A percentile compares a stretch with the other conserved stretches of the same genome.
Conservation (phyloP, 1,140 invertebrate genomes). For the Zeugodacus cucurbitae region DNA sequence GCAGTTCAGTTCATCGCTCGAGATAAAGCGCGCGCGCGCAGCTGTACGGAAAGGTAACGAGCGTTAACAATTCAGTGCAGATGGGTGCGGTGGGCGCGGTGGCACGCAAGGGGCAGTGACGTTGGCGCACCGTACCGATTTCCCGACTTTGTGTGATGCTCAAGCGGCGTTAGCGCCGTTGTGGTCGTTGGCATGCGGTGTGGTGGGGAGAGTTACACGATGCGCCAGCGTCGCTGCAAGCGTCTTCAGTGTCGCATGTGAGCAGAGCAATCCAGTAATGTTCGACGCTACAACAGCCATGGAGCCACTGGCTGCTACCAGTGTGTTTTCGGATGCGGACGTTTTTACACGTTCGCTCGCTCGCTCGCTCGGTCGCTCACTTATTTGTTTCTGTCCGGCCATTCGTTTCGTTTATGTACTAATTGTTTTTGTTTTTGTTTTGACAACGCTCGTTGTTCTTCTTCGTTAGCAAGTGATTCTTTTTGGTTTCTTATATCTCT, state of each 20-base stretch:
- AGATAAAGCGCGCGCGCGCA: slow-evolving; percentile 19
- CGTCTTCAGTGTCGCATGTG: background rate
- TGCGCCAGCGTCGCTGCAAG: background rate
- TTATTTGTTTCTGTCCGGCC: slow-evolving; percentile 9
- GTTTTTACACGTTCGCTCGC: slow-evolving; percentile 21
- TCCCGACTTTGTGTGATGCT: background rate
- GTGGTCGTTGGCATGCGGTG: background rate
- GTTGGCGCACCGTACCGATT: slow-evolving; percentile 14
- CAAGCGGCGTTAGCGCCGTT: background rate
- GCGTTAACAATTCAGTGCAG: background rate
- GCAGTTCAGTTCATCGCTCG: slow-evolving; percentile 23
- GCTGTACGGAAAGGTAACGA: background rate
- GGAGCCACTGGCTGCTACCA: background rate
- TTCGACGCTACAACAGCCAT: background rate
- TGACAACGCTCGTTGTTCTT: background rate
- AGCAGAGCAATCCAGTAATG: slow-evolving; percentile 17
- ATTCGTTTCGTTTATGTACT: slow-evolving; percentile 23
- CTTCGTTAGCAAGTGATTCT: slow-evolving; percentile 28
- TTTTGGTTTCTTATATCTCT: background rate
- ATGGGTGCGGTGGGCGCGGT: background rate
- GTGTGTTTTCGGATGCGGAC: slow-evolving; percentile 46
- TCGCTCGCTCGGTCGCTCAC: slow-evolving; percentile 16
- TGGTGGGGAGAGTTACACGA: background rate
- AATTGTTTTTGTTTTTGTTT: background rate
- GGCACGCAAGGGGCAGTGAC: slow-evolving; percentile 11